Conservation (phyloP, 2,113 vertebrate species). For the Callochromis pleurospilus region DNA sequence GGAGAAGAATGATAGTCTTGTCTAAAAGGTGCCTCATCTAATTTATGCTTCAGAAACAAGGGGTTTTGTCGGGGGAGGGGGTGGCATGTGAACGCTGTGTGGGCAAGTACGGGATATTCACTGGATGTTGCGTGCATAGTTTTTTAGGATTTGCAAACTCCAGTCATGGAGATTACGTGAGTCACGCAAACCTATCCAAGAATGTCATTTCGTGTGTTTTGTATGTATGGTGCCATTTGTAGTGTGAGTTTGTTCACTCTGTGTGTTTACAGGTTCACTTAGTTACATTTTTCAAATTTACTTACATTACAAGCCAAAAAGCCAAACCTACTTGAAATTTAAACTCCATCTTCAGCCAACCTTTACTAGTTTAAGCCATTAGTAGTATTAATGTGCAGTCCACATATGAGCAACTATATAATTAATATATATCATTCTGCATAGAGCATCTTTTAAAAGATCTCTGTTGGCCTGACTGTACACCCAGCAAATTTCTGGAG, state of each 20-base stretch:
- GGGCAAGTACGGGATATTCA: background rate
- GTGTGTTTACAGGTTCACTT: background rate
- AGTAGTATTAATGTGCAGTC: background rate
- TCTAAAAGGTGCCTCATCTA: slow-evolving; percentile 23
- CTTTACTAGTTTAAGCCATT: background rate
- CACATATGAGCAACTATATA: background rate
- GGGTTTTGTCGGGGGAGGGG: background rate
- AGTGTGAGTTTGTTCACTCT: background rate
- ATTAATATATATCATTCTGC: background rate
- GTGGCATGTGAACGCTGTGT: background rate
- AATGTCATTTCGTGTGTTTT: background rate
- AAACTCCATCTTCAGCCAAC: background rate
- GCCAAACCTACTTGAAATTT: background rate
- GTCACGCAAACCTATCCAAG: background rate
- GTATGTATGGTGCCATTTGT: background rate
- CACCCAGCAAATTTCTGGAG: background rate
- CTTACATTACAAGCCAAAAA: background rate
- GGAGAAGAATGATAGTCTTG: slow-evolving; percentile 48
- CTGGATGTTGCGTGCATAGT: background rate
- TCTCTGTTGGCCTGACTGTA: background rate
- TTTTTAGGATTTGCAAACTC: background rate
- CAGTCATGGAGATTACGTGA: background rate
- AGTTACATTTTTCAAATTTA: background rate
- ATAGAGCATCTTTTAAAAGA: background rate
- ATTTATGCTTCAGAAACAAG: background rate